phyloP scores from a whole-genome alignment of 2,797 vertebrate genomes.

The Myioborus miniatus region DNA sequence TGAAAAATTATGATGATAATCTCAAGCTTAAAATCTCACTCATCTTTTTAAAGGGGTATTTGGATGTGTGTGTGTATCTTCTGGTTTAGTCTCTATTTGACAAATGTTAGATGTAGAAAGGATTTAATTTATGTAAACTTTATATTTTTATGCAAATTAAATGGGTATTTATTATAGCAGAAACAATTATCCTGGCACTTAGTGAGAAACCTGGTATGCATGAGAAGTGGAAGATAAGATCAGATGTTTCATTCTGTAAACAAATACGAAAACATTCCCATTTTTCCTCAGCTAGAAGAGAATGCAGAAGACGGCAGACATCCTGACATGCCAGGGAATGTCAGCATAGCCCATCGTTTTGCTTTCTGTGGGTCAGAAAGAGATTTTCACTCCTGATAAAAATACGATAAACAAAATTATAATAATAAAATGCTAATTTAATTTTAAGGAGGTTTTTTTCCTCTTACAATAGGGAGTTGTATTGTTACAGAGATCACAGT shows the following conservation, averaged over 20 bases:
- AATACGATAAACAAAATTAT: slow-evolving; percentile 72
- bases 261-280: slow-evolving; percentile 63
- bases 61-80: slow-evolving; percentile 53
- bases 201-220: slow-evolving; percentile 70
- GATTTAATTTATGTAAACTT: slow-evolving; percentile 82
- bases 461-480: slow-evolving; percentile 59
- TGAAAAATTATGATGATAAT: slow-evolving; percentile 46
- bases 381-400: slow-evolving; percentile 71
- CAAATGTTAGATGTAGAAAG: slow-evolving; percentile 70
- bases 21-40: slow-evolving; percentile 53
- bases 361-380: slow-evolving; percentile 52
- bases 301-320: slow-evolving; percentile 18
- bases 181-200: slow-evolving; percentile 77
- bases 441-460: slow-evolving; percentile 66
- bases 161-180: slow-evolving; percentile 78
- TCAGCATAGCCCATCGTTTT: slow-evolving; percentile 47
- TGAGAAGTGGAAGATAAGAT: slow-evolving; percentile 70
- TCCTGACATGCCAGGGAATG: slow-evolving; percentile 59
- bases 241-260: slow-evolving; percentile 68
- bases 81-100: slow-evolving; percentile 69
- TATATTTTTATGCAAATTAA: slow-evolving; percentile 83
- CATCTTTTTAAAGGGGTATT: slow-evolving; percentile 51
- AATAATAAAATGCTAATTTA: slow-evolving; percentile 80
- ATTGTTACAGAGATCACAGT: slow-evolving; percentile 76
- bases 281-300: slow-evolving; percentile 53